Conservation (phyloP, 2,888 invertebrate species). For the Gonocerus acuteangulatus region DNA sequence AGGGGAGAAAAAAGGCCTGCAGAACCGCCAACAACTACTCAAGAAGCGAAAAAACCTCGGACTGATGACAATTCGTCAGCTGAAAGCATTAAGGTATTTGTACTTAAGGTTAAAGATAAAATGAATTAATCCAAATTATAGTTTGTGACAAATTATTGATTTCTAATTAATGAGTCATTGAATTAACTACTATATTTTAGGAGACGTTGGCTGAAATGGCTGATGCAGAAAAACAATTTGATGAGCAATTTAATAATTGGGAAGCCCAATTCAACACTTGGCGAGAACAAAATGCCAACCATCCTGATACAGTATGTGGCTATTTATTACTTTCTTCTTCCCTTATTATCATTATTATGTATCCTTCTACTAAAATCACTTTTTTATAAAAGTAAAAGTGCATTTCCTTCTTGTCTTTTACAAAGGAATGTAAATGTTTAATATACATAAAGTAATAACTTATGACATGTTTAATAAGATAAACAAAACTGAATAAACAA, state of each 20-base stretch:
- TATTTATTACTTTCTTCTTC: conserved; percentile 11
- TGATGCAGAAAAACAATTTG: conserved; percentile 75
- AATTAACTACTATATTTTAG: not conserved
- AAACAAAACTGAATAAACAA: too few species aligned
- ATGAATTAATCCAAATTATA: not conserved
- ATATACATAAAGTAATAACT: too few species aligned
- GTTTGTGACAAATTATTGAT: too few species aligned
- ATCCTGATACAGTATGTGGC: conserved; percentile 68
- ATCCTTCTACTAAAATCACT: too few species aligned
- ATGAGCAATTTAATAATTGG: conserved; percentile 83
- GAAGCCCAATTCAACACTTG: conserved; percentile 85
- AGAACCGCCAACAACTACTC: conserved; percentile 4
- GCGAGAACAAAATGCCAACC: conserved; percentile 83
- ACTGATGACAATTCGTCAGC: conserved; percentile 21
- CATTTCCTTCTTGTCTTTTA: not conserved
- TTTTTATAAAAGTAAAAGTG: not conserved
- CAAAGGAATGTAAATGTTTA: too few species aligned
- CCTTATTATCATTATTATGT: not conserved
- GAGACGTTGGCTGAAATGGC: conserved; percentile 38
- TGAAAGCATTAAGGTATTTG: conserved; percentile 9
- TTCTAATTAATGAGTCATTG: not conserved
- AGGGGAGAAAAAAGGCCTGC: conserved; percentile 28
- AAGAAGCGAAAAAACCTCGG: conserved; percentile 28
- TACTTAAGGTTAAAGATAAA: not conserved
- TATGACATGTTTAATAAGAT: too few species aligned